Base-by-base conservation (phyloP, 2,888 invertebrate genomes). In the Ophioninae sp. region DNA sequence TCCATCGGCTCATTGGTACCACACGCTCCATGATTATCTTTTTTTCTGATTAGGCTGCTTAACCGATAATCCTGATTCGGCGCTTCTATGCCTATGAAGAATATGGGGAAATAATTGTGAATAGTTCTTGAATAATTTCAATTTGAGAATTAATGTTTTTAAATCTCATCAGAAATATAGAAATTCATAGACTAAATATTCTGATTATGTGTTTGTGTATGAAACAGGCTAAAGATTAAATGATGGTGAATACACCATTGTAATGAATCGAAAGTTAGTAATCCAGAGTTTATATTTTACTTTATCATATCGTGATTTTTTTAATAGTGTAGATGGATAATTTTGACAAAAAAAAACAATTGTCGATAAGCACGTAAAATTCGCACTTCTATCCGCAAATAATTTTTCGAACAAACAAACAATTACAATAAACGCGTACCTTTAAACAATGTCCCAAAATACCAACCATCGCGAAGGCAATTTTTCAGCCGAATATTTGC, bases 1-100 rank as follows among this genome's bases (percentile, higher is more conserved):
- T 91, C 69, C 89, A 88, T 88, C 89, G 88, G 82, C 91, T 91
- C 85, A 90, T 90, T n/a, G 90, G 89, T 77, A 91, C 83, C 10
- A 87, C 79, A 37, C 86, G 79, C 57, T 88, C 88, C 88, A 89
- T 89, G 77, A 79, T 85, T 72, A 44, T 13, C 50, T 70, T 65
- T 69, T 17, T 79, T 57, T 17, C 37, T 17, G 23, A 21, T 62
- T 30, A 50, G 37, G 20, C 30, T 72, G 37, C 41, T 72, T 20
- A 20, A 21, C 13, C 56, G 50, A 30, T 56, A 6, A 73, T 0
- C n/a, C 23, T 30, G 21, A 23, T 13, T 61, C 23, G 2, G 7
- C 21, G n/a, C 61, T 20, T 17, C 79, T 79, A 79, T 72, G 73
- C 73, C 79, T 73, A 21, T 8, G 37, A 64, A 64, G 7, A 64